Evolutionary conservation across 2,888 invertebrate species (phyloP).

Genomic region (Cepaea hortensis): DNA sequence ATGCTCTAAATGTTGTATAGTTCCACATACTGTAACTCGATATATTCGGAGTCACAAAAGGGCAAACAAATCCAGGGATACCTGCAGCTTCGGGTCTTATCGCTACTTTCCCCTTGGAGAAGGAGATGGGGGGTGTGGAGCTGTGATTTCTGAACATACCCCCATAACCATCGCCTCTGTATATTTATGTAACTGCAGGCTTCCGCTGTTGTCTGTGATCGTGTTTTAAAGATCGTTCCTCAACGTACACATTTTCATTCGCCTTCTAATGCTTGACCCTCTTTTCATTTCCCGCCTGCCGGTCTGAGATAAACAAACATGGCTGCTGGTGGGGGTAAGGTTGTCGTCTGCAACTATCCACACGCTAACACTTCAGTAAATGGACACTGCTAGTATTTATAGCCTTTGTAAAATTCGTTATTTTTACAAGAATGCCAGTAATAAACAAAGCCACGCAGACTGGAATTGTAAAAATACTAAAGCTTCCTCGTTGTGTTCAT

Average conservation of each 20-base stretch:
- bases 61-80: constrained; percentile 14
- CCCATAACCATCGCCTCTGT: background rate
- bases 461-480: no score
- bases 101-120: background rate
- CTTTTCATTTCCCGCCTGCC: background rate
- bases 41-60: constrained; percentile 17
- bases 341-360: background rate
- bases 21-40: constrained; percentile 19
- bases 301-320: constrained; percentile 13
- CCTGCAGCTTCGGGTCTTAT: constrained; percentile 15
- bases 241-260: constrained; percentile 29
- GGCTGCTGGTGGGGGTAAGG: background rate
- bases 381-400: no score
- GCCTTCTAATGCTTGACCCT: constrained; percentile 4
- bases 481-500: no score
- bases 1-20: background rate
- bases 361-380: background rate
- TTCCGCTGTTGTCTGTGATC: constrained; percentile 26
- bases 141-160: background rate
- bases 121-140: background rate
- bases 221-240: constrained; percentile 19
- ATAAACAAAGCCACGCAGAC: no score
- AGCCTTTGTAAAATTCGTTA: no score
- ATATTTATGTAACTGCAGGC: constrained; percentile 23
- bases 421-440: no score